Base-by-base conservation (phyloP, 1,140 invertebrate genomes). In the Atta texana region DNA sequence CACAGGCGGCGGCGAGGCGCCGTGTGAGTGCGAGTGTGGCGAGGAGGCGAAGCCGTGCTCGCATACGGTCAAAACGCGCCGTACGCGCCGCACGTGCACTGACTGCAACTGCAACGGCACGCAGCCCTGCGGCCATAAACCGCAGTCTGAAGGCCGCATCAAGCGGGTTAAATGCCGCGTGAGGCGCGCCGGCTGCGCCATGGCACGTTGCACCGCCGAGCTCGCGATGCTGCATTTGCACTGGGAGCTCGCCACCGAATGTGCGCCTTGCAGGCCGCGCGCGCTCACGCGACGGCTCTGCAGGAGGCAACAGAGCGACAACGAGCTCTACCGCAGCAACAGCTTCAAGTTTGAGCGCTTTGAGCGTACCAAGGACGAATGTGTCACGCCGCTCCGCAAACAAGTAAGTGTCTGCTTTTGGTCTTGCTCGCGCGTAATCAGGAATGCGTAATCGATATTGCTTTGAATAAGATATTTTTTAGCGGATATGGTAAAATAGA, bases 301-400 rank as follows among this genome's bases (percentile, higher is more conserved):
- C 93, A 95, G 96, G 21, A 95, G 96, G n/a, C 96, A 97, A 89
- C 94, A 94, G 59, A 94, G 93, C 80, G 97, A 97, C 95, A 98
- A 98, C 95, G 97, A 98, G 95, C 96, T 98, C 39, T 98, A 98
- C 93, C 96, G 97, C 78, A 97, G 97, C 87, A 98, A 98, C 92
- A 98, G 97, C 94, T 98, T 98, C 95, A 98, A 97, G 94, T 98
- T 98, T 92, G 97, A 98, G 94, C 95, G 97, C 64, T 98, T 98
- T 92, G 96, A 97, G 87, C 95, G 97, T 72, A 96, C 96, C 90
- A 97, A 96, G 86, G 96, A 97, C 76, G 96, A 97, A 88, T 95
- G 94, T 63, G 76, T 87, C 8, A 92, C 93, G 2, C 92, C 92
- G 51, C 81, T 90, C 0, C 89, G 80, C 34, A 93, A 93, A 69